A percentile compares a stretch with the other conserved stretches of the same genome.
Conservation (phyloP, 2,888 invertebrate species). For the Adineta ricciae region DNA sequence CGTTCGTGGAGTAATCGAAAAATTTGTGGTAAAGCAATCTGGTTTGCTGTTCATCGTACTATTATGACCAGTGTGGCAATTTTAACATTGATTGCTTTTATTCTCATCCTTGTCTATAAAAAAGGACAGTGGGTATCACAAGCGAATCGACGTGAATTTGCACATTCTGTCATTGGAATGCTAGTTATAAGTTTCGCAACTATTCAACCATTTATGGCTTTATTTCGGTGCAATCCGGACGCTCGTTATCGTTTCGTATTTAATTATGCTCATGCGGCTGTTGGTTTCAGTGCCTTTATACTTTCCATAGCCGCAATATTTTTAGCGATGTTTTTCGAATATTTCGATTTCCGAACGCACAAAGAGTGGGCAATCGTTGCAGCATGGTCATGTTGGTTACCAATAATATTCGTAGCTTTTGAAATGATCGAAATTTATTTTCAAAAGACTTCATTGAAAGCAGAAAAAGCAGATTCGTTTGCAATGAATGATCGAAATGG, state of each 20-base stretch:
- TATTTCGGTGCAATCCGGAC: neutral
- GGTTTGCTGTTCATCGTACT: conserved; percentile 8
- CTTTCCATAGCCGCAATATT: neutral
- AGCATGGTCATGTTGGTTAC: neutral
- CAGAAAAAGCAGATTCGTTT: neutral
- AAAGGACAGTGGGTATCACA: neutral
- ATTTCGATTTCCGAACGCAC: neutral
- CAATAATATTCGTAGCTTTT: neutral
- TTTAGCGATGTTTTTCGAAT: neutral
- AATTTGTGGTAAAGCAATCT: neutral
- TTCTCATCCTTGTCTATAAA: neutral
- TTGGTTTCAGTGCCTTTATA: neutral
- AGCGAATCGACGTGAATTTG: neutral
- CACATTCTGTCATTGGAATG: conserved; percentile 2
- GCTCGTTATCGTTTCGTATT: neutral
- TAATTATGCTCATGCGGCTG: neutral
- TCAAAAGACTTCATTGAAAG: neutral
- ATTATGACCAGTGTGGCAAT: neutral
- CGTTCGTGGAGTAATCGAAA: neutral
- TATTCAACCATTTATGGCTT: conserved; percentile 16
- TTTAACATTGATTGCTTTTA: neutral
- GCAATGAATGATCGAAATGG: neutral
- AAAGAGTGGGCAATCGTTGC: neutral
- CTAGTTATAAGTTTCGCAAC: neutral
- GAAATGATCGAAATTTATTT: neutral